Percentiles rank a stretch among this genome's conserved stretches.
Evolutionary conservation across 2,888 invertebrate species (phyloP).

Genomic region (Crocallis elinguaria): DNA sequence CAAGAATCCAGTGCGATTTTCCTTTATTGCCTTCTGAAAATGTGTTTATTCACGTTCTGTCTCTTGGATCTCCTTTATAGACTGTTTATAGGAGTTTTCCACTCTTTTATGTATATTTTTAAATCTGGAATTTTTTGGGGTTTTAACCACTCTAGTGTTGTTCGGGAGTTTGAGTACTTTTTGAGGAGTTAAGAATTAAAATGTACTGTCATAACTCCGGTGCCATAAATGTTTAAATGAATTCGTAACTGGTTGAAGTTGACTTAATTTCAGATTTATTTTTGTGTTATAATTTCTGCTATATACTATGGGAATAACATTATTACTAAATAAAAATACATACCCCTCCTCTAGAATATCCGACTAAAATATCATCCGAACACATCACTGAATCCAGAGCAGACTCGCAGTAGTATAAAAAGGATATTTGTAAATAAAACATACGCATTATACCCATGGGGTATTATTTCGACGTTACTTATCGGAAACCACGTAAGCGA

Average conservation of each 20-base stretch:
- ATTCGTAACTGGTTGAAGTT: no score
- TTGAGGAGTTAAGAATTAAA: constrained; percentile 7
- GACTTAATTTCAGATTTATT: no score
- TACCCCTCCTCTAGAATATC: neutral
- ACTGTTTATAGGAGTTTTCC: constrained; percentile 28
- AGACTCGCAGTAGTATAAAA: neutral
- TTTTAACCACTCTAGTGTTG: constrained; percentile 5
- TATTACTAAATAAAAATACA: no score
- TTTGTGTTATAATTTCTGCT: no score
- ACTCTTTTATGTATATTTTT: constrained; percentile 24
- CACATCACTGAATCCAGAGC: neutral
- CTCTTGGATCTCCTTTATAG: constrained; percentile 35
- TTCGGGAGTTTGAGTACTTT: constrained; percentile 7
- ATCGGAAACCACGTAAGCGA: constrained; percentile 9
- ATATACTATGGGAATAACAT: no score
- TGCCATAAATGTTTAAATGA: no score
- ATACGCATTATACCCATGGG: constrained; percentile 5
- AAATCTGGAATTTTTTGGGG: constrained; percentile 20
- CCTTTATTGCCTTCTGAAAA: constrained; percentile 48
- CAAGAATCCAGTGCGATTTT: constrained; percentile 36
- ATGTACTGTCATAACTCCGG: constrained; percentile 3
- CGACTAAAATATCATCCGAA: neutral
- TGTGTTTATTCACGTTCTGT: constrained; percentile 47
- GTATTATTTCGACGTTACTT: constrained; percentile 6
- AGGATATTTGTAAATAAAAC: constrained; percentile 4